Conservation (phyloP, 1,140 invertebrate genomes). For the Zaprionus ghesquierei region DNA sequence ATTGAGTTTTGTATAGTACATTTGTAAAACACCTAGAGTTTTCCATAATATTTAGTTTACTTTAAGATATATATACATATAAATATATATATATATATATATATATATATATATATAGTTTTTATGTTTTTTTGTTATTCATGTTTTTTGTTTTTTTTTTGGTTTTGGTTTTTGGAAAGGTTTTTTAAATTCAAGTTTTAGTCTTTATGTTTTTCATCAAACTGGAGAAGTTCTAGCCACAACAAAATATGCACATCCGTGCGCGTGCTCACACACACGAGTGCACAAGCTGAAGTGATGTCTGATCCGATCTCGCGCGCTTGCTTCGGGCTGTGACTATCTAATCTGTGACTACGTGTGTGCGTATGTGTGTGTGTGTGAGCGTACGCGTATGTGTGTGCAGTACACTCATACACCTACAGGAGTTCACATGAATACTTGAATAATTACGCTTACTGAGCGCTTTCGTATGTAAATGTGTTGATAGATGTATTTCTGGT, state of each 20-base stretch:
- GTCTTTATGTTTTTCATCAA: conserved; percentile 78
- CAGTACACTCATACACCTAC: background rate
- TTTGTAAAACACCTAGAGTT: conserved; percentile 73
- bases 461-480: conserved; percentile 6
- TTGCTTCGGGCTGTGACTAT: no score
- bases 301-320: background rate
- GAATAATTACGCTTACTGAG: background rate
- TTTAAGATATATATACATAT: conserved; percentile 57
- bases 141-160: conserved; percentile 6
- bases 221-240: conserved; percentile 66
- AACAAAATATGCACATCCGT: conserved; percentile 3
- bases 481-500: conserved; percentile 24
- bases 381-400: background rate
- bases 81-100: conserved; percentile 34
- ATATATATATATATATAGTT: conserved; percentile 33
- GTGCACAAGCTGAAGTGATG: background rate
- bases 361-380: conserved; percentile 1
- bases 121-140: conserved; percentile 28
- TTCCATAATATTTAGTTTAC: conserved; percentile 47
- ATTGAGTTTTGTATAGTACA: conserved; percentile 41
- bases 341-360: background rate
- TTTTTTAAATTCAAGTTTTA: conserved; percentile 75
- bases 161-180: conserved; percentile 50
- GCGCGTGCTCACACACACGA: background rate
- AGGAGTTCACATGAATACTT: background rate